Conservation (phyloP, 2,797 vertebrate species). For the Sebastes minor region DNA sequence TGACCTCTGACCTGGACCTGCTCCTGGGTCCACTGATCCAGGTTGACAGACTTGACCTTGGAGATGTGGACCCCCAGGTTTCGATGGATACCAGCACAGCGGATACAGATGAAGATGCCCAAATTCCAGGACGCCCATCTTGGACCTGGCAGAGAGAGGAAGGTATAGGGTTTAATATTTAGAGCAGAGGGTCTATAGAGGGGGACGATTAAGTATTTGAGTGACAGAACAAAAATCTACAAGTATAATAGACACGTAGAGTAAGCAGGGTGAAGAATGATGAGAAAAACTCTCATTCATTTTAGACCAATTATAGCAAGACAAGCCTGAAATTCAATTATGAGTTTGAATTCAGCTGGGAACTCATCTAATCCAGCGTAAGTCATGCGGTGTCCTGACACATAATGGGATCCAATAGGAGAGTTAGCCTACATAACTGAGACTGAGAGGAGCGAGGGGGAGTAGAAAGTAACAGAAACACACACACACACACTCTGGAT, state of each 20-base stretch:
- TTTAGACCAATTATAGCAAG: slow-evolving; percentile 57
- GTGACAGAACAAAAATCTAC: neutral
- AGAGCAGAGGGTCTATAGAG: neutral
- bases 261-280: neutral
- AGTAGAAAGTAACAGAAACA: slow-evolving; percentile 22
- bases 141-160: slow-evolving; percentile 83
- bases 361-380: slow-evolving; percentile 56
- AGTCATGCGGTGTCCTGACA: slow-evolving; percentile 55
- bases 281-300: slow-evolving; percentile 39
- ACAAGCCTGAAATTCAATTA: slow-evolving; percentile 66
- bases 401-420: slow-evolving; percentile 50
- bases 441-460: slow-evolving; percentile 43
- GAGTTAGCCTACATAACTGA: slow-evolving; percentile 58
- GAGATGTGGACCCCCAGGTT: slow-evolving; percentile 99
- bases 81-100: slow-evolving; percentile 97
- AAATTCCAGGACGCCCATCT: slow-evolving; percentile 99
- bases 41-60: slow-evolving; percentile 97
- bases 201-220: neutral
- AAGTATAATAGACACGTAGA: neutral
- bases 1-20: slow-evolving; percentile 91
- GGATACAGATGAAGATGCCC: slow-evolving; percentile 97
- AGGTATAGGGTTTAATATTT: neutral
- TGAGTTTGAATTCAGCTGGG: slow-evolving; percentile 60
- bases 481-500: slow-evolving; percentile 27
- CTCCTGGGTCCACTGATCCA: slow-evolving; percentile 98